A percentile compares a stretch with the other conserved stretches of the same genome.
Conservation (phyloP, 2,797 vertebrate species). For the Pteropus rufus region DNA sequence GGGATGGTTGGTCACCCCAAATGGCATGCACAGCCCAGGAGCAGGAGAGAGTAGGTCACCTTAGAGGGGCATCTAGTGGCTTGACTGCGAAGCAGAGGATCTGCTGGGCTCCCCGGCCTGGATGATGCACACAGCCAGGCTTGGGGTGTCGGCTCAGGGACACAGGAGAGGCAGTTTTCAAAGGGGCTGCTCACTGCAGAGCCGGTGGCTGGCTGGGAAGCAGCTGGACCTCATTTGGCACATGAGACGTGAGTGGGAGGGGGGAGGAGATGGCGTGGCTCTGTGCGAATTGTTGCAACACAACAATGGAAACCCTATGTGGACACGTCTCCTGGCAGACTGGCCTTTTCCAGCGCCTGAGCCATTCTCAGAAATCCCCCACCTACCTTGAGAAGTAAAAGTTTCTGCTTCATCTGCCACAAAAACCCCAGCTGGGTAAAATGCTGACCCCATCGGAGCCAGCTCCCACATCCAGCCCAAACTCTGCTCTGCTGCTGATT, state of each 20-base stretch:
- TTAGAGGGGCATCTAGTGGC: neutral
- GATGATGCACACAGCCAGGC: neutral
- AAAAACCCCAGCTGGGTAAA: neutral
- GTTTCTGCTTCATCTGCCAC: neutral
- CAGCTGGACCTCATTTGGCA: constrained; percentile 34
- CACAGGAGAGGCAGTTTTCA: neutral
- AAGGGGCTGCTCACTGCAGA: neutral
- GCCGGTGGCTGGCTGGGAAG: neutral
- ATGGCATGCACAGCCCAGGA: neutral
- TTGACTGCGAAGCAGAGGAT: neutral
- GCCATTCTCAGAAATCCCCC: neutral
- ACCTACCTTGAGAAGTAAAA: neutral
- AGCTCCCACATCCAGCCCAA: neutral
- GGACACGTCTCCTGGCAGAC: neutral
- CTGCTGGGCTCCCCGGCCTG: no score
- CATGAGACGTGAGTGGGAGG: no score
- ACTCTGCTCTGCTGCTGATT: neutral
- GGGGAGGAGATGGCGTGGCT: neutral
- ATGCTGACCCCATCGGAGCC: neutral
- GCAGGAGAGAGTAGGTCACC: neutral
- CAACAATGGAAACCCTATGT: neutral
- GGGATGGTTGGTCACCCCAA: neutral
- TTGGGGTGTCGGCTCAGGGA: neutral
- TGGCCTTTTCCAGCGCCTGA: neutral
- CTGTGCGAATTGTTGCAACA: neutral